Evolutionary conservation across 1,140 invertebrate genomes (phyloP).

Genomic region (Rhizoglyphus robini): DNA sequence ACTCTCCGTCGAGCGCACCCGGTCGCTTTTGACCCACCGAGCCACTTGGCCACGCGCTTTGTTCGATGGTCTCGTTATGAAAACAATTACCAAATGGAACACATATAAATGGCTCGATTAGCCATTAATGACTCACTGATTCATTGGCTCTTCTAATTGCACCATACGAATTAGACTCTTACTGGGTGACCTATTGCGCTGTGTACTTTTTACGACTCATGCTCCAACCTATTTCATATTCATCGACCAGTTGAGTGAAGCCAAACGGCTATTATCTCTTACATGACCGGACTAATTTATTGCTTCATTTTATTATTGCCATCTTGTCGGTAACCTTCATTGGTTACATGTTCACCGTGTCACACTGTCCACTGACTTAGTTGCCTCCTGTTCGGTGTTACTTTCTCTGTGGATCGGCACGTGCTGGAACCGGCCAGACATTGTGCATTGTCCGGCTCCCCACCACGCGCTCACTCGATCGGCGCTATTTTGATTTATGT

Average conservation of each 20-base stretch:
- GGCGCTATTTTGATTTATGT: background rate
- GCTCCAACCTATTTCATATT: too few species aligned
- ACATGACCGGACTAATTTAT: slow-evolving; percentile 13
- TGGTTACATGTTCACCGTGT: background rate
- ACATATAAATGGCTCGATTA: slow-evolving; percentile 12
- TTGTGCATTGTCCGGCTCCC: too few species aligned
- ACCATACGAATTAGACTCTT: background rate
- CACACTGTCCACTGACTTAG: too few species aligned
- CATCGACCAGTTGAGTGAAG: background rate
- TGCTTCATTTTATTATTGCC: slow-evolving; percentile 1
- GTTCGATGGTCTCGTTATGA: background rate
- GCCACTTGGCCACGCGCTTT: background rate
- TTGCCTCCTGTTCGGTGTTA: too few species aligned
- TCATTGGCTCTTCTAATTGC: background rate
- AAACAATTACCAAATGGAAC: slow-evolving; percentile 14
- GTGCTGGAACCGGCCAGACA: too few species aligned
- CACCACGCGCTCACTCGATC: too few species aligned
- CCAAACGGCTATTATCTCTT: background rate
- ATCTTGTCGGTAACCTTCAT: too few species aligned
- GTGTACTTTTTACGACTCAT: too few species aligned
- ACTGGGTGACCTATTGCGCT: too few species aligned
- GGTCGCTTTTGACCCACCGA: background rate
- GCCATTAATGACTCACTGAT: background rate
- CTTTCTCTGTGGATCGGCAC: too few species aligned
- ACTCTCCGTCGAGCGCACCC: background rate